Base-by-base conservation (phyloP, 2,888 invertebrate species). In the Frankliniella intonsa region DNA sequence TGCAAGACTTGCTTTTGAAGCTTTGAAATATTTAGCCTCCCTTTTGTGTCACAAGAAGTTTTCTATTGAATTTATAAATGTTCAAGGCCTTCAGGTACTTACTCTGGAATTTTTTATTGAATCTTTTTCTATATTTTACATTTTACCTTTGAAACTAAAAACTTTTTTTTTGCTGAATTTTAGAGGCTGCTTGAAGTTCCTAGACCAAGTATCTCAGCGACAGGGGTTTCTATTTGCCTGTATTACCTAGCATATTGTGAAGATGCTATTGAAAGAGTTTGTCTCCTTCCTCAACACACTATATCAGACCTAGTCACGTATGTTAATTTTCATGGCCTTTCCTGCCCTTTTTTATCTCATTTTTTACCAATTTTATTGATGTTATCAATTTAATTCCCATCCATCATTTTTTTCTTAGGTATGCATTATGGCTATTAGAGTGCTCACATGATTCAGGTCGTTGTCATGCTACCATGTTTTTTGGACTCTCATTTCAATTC, bases 401-500 rank as follows among this genome's bases (percentile, higher is more conserved):
- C 7, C 22, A 12, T 65, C 25, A 19, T 69, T 25, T 51, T 51
- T 55, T 50, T 80, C 83, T 82, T 87, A 94, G 94, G 84, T 99
- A 98, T 88, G 95, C 96, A 0, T 89, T 99, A 7, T 99, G 98
- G 98, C 90, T 99, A 80, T 88, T 99, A 81, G 98, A 98, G 87
- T 97, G 98, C 86, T 97, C 98, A 0, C 97, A 98, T 88, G 97
- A 98, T 89, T 98, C 98, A 0, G 98, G 98, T n/a, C 92, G 97
- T 83, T 97, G 98, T 86, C 97, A 99, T 88, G 97, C 98, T 3
- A 96, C 97, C 50, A 97, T 98, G 97, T 99, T 99, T 89, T 98
- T 99, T 88, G 95, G 97, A 0, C 92, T 97, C 81, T 95, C 96
- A 11, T 98, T 98, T 88, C 95, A 96, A 85, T 99, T 98, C 88